Conservation (phyloP, 2,888 invertebrate genomes). For the Eristalis pertinax region DNA sequence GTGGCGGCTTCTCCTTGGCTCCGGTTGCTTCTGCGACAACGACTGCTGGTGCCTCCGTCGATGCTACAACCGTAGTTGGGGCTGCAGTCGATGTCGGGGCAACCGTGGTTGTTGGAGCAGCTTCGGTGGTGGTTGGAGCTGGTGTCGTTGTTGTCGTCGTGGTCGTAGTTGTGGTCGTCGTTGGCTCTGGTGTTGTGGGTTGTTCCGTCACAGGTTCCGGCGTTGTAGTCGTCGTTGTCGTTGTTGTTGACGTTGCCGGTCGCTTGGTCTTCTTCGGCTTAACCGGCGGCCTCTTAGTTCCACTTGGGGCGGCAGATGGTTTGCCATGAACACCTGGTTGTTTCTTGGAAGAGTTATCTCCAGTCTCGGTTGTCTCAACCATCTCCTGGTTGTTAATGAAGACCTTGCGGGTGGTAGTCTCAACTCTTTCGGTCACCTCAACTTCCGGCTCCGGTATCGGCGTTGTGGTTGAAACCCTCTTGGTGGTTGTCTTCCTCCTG, state of each 20-base stretch:
- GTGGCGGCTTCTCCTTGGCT: slow-evolving; percentile 45
- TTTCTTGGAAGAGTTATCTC: slow-evolving; percentile 74
- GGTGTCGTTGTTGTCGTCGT: not conserved
- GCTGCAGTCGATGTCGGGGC: slow-evolving; percentile 55
- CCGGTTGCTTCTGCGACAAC: not conserved
- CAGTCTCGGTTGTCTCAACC: slow-evolving; percentile 74
- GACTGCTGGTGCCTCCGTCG: not conserved
- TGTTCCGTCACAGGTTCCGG: slow-evolving; percentile 2
- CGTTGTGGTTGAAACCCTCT: slow-evolving; percentile 63
- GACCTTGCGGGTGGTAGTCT: slow-evolving; percentile 77
- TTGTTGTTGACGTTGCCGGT: slow-evolving; percentile 48
- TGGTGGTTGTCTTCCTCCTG: slow-evolving; percentile 75
- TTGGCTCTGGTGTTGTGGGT: slow-evolving; percentile 7
- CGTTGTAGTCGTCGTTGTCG: not conserved
- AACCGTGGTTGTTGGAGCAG: slow-evolving; percentile 46
- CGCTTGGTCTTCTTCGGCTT: slow-evolving; percentile 78
- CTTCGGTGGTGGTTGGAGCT: not conserved
- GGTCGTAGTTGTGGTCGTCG: not conserved
- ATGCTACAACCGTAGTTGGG: slow-evolving; percentile 32
- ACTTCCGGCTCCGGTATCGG: slow-evolving; percentile 73
- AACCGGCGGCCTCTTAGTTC: slow-evolving; percentile 76
- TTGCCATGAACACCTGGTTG: slow-evolving; percentile 58
- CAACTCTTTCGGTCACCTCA: slow-evolving; percentile 73
- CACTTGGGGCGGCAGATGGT: slow-evolving; percentile 40
- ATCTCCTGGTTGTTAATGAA: slow-evolving; percentile 79